Evolutionary conservation across 2,797 vertebrate species (phyloP), one percentile per base, ranked within the genome.

Genomic region (Pseudomugil gertrudae): DNA sequence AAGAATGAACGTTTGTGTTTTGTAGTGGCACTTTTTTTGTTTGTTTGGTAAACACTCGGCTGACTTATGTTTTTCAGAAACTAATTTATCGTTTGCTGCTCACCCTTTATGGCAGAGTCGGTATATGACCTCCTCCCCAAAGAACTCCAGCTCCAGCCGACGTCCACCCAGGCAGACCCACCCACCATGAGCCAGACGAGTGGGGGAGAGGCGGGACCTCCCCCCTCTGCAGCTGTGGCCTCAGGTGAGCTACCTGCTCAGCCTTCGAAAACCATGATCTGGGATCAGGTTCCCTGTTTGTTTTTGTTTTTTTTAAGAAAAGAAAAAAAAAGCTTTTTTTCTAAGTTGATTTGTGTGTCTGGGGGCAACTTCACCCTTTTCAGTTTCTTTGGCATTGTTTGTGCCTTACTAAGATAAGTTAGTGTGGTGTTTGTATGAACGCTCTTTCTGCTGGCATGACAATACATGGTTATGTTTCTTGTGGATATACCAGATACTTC

Each of bases 51-150:
- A 61, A 67, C 29, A 29, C n/a, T 10, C 56, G 26, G 56, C 24
- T 57, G 1, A 68, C 74, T 32, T 51, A 4, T 74, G 43, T 72
- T 63, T 79, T 65, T 68, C 26, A 57, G 30, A 64, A 26, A 55
- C 63, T 87, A 72, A 80, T 70, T 33, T 58, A 11, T 74, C 23
- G 63, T 68, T 58, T 83, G 60, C 50, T 67, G 63, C 68, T 75
- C 32, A 24, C 66, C 68, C 58, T 77, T 74, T 52, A 71, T 81
- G 76, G 69, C 90, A 99, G 98, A 99, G 93, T 99, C 98, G 74
- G 98, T 99, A 94, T 99, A 99, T 99, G 98, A 99, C 94, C 97
- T 99, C 94, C 97, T 99, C 93, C 98, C 98, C 84, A 99, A 99
- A 95, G 98, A 99, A 93, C 95, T 99, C 88, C 98, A 99, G 94